Percentiles rank a stretch among this genome's conserved stretches.
Conservation (phyloP, 2,797 vertebrate genomes). For the Gobionotothen gibberifrons region DNA sequence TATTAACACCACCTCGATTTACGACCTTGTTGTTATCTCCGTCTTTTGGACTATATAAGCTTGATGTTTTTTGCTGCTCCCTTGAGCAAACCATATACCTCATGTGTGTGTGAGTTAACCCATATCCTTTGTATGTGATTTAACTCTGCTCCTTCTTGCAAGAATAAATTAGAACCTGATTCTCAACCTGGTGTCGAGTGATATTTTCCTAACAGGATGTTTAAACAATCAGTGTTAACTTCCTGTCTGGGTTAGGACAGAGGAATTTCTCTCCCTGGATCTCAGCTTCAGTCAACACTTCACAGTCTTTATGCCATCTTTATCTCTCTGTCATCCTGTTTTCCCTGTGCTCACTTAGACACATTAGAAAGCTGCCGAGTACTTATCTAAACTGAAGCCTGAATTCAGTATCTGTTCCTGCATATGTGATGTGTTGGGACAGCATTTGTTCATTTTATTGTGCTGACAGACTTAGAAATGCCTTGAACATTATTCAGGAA, state of each 20-base stretch:
- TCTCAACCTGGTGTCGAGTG: no score
- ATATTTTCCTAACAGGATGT: no score
- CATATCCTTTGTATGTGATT: no score
- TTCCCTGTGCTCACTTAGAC: background rate
- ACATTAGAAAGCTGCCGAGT: background rate
- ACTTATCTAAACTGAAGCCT: background rate
- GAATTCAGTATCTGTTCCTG: background rate
- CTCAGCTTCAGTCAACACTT: constrained; percentile 17
- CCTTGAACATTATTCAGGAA: no score
- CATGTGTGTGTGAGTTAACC: no score
- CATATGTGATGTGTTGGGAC: background rate
- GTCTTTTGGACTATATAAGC: no score
- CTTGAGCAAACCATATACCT: no score
- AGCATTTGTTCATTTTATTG: background rate
- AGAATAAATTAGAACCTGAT: no score
- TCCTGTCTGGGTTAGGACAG: constrained; percentile 12
- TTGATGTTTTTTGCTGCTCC: no score
- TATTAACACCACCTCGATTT: no score
- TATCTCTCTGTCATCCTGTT: constrained; percentile 2
- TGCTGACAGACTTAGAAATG: background rate
- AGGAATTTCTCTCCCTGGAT: background rate
- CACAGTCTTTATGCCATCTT: background rate
- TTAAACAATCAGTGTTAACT: constrained; percentile 24
- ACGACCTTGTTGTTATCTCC: no score
- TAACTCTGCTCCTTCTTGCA: no score